Conservation (phyloP, 1,140 invertebrate genomes). For the Dolichoris vasculosae region DNA sequence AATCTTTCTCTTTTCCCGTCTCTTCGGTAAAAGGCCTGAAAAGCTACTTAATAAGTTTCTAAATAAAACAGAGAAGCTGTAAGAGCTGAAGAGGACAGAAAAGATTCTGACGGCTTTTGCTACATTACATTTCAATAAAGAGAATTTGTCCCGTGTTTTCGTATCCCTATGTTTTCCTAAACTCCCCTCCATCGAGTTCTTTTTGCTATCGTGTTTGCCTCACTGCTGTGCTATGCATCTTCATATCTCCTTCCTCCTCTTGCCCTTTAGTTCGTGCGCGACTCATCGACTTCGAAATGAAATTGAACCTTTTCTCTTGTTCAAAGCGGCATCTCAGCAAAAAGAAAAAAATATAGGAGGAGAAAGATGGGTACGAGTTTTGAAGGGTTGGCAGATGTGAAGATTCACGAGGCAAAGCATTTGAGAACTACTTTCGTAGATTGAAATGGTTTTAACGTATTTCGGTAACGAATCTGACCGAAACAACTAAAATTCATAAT, state of each 20-base stretch:
- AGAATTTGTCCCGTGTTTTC: slow-evolving; percentile 22
- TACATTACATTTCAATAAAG: slow-evolving; percentile 50
- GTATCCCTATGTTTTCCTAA: slow-evolving; percentile 36
- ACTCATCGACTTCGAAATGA: slow-evolving; percentile 47
- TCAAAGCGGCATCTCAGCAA: not conserved
- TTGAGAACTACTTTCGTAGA: slow-evolving; percentile 40
- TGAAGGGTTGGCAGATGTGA: not conserved
- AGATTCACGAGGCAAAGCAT: not conserved
- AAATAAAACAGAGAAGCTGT: slow-evolving; percentile 36
- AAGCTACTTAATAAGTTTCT: slow-evolving; percentile 36
- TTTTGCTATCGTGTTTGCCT: not conserved
- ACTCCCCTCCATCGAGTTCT: not conserved
- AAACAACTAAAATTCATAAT: not conserved
- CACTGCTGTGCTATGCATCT: not conserved
- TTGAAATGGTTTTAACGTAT: slow-evolving; percentile 46
- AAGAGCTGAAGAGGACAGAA: not conserved
- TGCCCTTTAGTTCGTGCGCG: not conserved
- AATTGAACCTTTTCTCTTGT: slow-evolving; percentile 34
- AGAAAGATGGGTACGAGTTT: not conserved
- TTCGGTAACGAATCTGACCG: not conserved
- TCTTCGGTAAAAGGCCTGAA: not conserved
- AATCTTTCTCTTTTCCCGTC: slow-evolving; percentile 7
- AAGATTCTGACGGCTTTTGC: not conserved
- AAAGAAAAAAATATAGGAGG: slow-evolving; percentile 10
- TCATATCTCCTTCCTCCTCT: not conserved